phyloP scores from a whole-genome alignment of 2,797 vertebrate species.

The Gymnothorax reevesii region DNA sequence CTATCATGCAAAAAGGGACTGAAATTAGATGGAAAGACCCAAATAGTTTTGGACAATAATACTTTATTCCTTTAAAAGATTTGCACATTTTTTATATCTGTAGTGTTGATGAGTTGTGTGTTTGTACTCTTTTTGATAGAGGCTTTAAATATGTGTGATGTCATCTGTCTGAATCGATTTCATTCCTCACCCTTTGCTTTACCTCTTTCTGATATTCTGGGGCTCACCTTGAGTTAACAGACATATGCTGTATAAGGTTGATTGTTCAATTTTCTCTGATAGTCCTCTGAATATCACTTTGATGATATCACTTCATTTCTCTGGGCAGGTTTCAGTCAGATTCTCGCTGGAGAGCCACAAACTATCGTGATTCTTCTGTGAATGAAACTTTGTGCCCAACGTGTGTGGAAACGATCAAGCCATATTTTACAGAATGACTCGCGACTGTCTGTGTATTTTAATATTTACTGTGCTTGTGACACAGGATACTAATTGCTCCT shows the following conservation, averaged over 20 bases:
- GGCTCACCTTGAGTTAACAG: background rate
- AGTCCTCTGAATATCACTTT: constrained; percentile 48
- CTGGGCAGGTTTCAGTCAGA: constrained; percentile 34
- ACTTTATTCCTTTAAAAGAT: background rate
- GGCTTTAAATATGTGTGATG: background rate
- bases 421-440: constrained; percentile 12
- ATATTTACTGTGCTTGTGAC: constrained; percentile 32
- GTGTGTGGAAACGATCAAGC: constrained; percentile 38
- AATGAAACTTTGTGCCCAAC: constrained; percentile 40
- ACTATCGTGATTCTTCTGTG: constrained; percentile 39
- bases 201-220: background rate
- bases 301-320: constrained; percentile 42
- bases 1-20: no score
- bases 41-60: no score
- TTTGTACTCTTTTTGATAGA: background rate
- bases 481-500: constrained; percentile 30
- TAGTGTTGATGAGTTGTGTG: background rate
- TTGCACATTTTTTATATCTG: constrained; percentile 31
- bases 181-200: background rate
- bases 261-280: constrained; percentile 8
- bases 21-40: no score
- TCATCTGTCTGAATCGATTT: background rate
- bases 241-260: constrained; percentile 25
- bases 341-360: constrained; percentile 39
- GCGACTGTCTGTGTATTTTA: constrained; percentile 25